A percentile compares a stretch with the other conserved stretches of the same genome.
Conservation (phyloP, 1,140 invertebrate genomes). For the Microplitis demolitor region DNA sequence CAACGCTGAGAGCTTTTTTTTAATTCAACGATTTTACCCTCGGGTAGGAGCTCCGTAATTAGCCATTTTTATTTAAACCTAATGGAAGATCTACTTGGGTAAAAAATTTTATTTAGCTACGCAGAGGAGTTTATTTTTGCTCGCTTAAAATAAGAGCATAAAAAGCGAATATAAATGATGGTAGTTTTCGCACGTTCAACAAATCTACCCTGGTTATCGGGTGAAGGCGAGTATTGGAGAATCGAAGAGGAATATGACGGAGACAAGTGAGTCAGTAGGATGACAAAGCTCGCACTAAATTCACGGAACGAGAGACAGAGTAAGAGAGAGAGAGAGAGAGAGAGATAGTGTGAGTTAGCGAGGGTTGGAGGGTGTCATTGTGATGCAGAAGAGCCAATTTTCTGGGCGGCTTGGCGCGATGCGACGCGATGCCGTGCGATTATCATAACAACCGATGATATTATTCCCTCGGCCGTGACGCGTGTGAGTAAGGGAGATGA, state of each 20-base stretch:
- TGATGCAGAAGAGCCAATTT: conserved; percentile 64
- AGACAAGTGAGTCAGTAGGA: conserved; percentile 17
- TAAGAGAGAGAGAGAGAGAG: conserved; percentile 38
- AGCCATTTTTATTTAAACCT: conserved; percentile 27
- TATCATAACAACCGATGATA: conserved; percentile 63
- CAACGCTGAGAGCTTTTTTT: conserved; percentile 11
- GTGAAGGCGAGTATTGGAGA: background rate
- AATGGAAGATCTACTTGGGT: background rate
- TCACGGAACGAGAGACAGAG: conserved; percentile 15
- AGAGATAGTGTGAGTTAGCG: conserved; percentile 31
- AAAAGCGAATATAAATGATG: conserved; percentile 3
- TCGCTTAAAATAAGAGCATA: too few relatives aligned
- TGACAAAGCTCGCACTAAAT: background rate
- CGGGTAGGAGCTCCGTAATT: conserved; percentile 20
- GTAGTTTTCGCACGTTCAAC: conserved; percentile 31
- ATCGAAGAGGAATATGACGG: background rate
- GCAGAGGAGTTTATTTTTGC: too few relatives aligned
- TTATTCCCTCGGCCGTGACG: conserved; percentile 55
- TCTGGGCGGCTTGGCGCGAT: conserved; percentile 62
- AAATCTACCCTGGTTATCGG: conserved; percentile 25
- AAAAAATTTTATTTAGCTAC: background rate
- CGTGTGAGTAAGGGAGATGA: background rate
- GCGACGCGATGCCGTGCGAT: conserved; percentile 58
- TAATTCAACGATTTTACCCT: background rate
- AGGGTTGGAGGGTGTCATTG: conserved; percentile 51